These are phyloP conservation scores for Meloidogyne chitwoodi DNA, from an alignment of 1,140 invertebrate genomes.

Conservation along the genomic window DNA sequence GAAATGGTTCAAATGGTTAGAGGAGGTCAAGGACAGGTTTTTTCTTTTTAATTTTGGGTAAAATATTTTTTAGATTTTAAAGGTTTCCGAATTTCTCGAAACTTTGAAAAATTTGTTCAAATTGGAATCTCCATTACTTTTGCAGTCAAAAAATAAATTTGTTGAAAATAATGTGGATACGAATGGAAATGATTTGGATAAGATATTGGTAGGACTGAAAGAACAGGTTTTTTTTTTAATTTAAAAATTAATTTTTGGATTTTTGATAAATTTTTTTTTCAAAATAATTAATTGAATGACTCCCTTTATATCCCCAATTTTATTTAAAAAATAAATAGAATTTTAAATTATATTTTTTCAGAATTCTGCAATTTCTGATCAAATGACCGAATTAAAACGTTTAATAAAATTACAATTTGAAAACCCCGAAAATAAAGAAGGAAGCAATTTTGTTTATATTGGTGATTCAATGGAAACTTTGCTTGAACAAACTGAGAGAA, in stretches of 20 bases:
- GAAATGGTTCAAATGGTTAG: slow-evolving; percentile 39
- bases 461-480: slow-evolving; percentile 46
- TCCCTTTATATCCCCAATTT: too few relatives aligned
- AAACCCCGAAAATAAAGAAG: background rate
- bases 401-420: slow-evolving; percentile 36
- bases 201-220: slow-evolving; percentile 28
- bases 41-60: background rate
- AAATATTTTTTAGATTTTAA: slow-evolving; percentile 25
- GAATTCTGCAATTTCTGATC: slow-evolving; percentile 36
- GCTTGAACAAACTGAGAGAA: slow-evolving; percentile 43
- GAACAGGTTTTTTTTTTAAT: slow-evolving; percentile 33
- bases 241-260: background rate
- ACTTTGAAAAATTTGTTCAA: slow-evolving; percentile 33
- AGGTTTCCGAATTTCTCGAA: slow-evolving; percentile 38
- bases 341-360: slow-evolving; percentile 24
- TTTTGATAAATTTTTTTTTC: background rate
- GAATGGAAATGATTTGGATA: background rate
- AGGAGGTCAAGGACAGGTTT: slow-evolving; percentile 35
- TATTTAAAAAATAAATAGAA: too few relatives aligned
- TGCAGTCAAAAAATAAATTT: slow-evolving; percentile 14
- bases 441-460: slow-evolving; percentile 41
- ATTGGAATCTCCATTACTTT: slow-evolving; percentile 38
- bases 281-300: too few relatives aligned
- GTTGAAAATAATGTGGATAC: background rate
- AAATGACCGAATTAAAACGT: slow-evolving; percentile 44